These are phyloP conservation scores for Sebastes cheni DNA, from an alignment of 2,797 vertebrate species.

Conservation along the genomic window DNA sequence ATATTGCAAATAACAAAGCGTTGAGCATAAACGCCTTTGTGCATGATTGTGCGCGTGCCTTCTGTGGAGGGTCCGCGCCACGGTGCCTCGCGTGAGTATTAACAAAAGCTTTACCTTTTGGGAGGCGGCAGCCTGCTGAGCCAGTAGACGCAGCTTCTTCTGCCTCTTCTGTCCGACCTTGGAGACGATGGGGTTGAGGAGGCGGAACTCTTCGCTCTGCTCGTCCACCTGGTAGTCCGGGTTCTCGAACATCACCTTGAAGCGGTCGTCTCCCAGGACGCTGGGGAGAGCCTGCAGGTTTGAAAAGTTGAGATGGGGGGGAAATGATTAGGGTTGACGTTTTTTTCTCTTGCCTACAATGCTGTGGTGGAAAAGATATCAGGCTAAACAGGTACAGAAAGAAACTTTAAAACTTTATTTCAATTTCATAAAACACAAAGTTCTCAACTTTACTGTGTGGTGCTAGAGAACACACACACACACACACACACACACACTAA, in stretches of 20 bases:
- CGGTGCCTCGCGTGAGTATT: not conserved
- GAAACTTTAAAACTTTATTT: not conserved
- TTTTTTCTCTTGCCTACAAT: not conserved
- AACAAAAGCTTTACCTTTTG: constrained; percentile 77
- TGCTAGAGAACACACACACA: no score
- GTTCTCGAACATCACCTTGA: constrained; percentile 99
- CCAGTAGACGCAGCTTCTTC: constrained; percentile 87
- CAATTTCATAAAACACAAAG: not conserved
- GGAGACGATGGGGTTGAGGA: constrained; percentile 97
- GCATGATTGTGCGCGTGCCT: not conserved
- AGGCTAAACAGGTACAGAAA: not conserved
- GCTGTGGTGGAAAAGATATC: not conserved
- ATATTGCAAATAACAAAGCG: not conserved
- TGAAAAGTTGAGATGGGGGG: not conserved
- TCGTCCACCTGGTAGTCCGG: constrained; percentile 98
- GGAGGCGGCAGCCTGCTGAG: constrained; percentile 75
- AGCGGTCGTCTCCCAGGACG: constrained; percentile 93
- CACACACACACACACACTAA: no score
- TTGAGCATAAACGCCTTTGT: not conserved
- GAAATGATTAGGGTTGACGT: not conserved
- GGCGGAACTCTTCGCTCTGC: constrained; percentile 94
- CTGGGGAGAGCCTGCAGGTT: constrained; percentile 85
- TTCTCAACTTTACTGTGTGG: not conserved
- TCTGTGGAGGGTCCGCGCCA: not conserved
- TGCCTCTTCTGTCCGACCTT: constrained; percentile 93